These are phyloP conservation scores for Drosophila koepferae DNA, from an alignment of 2,888 invertebrate genomes.

Conservation along the genomic window DNA sequence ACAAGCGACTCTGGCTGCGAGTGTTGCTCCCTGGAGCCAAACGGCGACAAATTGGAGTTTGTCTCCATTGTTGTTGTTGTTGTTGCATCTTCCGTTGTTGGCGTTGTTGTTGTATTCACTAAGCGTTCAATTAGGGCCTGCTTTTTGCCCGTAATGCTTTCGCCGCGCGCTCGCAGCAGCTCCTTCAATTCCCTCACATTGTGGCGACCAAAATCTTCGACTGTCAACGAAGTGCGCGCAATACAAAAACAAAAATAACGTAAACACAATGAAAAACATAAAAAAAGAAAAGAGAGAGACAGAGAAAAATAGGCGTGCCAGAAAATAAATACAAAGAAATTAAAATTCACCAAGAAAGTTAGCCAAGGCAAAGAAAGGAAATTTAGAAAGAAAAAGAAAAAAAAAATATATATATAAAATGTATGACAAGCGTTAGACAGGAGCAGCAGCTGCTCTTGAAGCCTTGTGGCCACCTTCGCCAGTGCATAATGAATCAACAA, in stretches of 20 bases:
- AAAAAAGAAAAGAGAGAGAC: conserved; percentile 17
- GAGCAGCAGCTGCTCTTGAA: conserved; percentile 12
- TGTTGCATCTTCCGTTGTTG: conserved; percentile 8
- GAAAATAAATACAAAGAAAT: conserved; percentile 49
- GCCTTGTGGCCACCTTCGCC: conserved; percentile 14
- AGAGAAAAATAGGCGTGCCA: conserved; percentile 54
- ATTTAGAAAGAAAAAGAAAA: background rate
- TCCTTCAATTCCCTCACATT: conserved; percentile 69
- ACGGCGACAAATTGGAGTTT: conserved; percentile 59
- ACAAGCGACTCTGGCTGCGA: conserved; percentile 39
- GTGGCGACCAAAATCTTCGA: conserved; percentile 57
- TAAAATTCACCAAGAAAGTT: conserved; percentile 53
- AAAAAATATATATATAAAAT: background rate
- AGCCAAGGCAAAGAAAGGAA: conserved; percentile 23
- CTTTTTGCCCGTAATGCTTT: conserved; percentile 71
- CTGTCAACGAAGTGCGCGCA: conserved; percentile 27
- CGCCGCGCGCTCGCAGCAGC: conserved; percentile 69
- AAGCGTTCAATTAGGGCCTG: conserved; percentile 75
- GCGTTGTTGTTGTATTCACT: conserved; percentile 32
- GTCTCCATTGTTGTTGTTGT: conserved; percentile 16
- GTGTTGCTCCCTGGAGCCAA: conserved; percentile 23
- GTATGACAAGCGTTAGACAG: conserved; percentile 6
- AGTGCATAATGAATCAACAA: conserved; percentile 56
- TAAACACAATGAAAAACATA: conserved; percentile 44
- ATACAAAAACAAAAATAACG: conserved; percentile 25